A percentile compares a stretch with the other conserved stretches of the same genome.
phyloP scores from a whole-genome alignment of 2,888 invertebrate genomes.

The Arenicola marina region DNA sequence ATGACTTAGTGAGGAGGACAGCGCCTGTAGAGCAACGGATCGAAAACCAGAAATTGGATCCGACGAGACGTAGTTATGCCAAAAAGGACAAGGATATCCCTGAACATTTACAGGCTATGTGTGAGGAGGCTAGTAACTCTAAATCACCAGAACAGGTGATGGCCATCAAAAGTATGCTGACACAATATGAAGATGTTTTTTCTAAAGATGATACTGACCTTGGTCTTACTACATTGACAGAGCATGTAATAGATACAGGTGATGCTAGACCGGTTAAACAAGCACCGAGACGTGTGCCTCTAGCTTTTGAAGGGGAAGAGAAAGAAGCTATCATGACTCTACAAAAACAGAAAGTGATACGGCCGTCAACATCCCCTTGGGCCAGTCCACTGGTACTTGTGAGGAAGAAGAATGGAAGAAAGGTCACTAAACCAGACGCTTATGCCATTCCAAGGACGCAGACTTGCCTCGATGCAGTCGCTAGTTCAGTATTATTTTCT shows the following conservation, averaged over 20 bases:
- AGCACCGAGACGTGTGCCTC: not conserved
- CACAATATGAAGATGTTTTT: not conserved
- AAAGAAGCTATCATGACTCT: not conserved
- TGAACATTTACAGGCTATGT: no score
- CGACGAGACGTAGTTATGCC: no score
- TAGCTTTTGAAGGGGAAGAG: not conserved
- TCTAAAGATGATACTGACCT: conserved; percentile 1
- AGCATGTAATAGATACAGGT: not conserved
- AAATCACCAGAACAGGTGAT: no score
- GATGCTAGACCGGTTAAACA: not conserved
- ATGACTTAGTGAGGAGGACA: no score
- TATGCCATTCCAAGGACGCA: not conserved
- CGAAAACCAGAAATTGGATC: no score
- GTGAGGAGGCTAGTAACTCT: no score
- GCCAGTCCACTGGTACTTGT: not conserved
- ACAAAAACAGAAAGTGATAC: not conserved
- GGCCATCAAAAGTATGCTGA: no score
- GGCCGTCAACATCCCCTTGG: not conserved
- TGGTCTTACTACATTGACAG: not conserved
- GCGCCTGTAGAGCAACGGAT: no score
- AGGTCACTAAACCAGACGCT: not conserved
- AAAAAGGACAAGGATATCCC: no score
- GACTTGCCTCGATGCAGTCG: not conserved
- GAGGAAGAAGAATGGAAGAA: no score
- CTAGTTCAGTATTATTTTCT: not conserved